Base-by-base conservation (phyloP, 2,113 vertebrate species). In the Clarias magur region DNA sequence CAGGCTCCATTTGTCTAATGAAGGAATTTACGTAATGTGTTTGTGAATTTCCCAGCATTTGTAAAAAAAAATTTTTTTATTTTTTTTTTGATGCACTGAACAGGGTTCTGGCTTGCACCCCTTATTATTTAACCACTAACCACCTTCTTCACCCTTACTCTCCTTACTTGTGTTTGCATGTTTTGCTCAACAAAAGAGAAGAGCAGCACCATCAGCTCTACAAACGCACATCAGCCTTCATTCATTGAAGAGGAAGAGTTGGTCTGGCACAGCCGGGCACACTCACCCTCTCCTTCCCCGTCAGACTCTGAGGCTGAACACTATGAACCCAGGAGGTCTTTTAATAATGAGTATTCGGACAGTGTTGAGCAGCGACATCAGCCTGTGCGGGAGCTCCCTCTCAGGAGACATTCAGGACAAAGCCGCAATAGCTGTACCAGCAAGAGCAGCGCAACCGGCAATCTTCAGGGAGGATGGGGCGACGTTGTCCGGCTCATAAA, bases 121-220 rank as follows among this genome's bases (percentile, higher is more conserved):
- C 87, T 60, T 86, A 82, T 80, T 86, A 25, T 88, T 54, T 72
- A 85, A 90, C 76, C 17, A 84, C 91, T 92, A 91, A 92, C 91
- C 84, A 65, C 88, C 86, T 91, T 73, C 90, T 91, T 73, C 90
- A 80, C 70, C 25, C 85, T 86, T 89, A 86, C 42, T 75, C 63
- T 85, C 91, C 89, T 90, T 91, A 94, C 94, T 93, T 95, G 85
- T 94, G 91, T 95, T 95, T 95, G 94, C 93, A 95, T 95, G 94
- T 93, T 91, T 94, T 92, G 75, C 92, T 87, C 89, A 68, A 88
- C 89, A 91, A 92, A 95, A 96, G 95, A 91, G 87, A 90, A 89
- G 84, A 7, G 79, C 90, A 87, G 86, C 19, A 84, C 89, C 63
- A 89, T 92, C 79, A 85, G 89, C 27, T 88, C 83, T 67, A 82